Percentiles rank a stretch among this genome's conserved stretches.
phyloP scores from a whole-genome alignment of 2,888 invertebrate species.

The Saturnia japonica region DNA sequence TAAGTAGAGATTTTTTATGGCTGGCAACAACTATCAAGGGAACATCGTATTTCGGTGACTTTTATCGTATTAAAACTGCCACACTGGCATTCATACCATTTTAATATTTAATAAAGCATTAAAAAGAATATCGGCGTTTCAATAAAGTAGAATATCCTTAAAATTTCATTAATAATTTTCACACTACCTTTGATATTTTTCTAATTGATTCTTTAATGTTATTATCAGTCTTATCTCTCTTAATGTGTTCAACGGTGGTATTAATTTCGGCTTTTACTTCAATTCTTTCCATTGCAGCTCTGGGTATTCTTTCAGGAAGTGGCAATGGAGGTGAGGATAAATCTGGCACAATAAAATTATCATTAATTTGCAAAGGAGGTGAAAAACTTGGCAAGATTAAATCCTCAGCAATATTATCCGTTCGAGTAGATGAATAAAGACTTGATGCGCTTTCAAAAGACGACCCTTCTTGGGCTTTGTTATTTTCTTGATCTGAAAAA shows the following conservation, averaged over 20 bases:
- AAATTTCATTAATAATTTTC: conserved; percentile 2
- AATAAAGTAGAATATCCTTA: conserved; percentile 7
- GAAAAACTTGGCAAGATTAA: conserved; percentile 83
- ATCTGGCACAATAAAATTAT: conserved; percentile 73
- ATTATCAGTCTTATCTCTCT: conserved; percentile 78
- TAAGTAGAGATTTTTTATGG: not conserved
- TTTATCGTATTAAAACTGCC: not conserved
- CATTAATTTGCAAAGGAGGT: conserved; percentile 80
- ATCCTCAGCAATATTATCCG: conserved; percentile 86
- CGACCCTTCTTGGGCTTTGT: conserved; percentile 87
- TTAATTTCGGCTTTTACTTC: conserved; percentile 71
- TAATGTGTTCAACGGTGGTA: conserved; percentile 56
- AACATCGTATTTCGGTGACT: not conserved
- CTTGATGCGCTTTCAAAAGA: conserved; percentile 95
- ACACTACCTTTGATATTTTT: conserved; percentile 49
- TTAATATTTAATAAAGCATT: not conserved
- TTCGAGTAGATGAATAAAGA: conserved; percentile 88
- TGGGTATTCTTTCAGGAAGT: conserved; percentile 63
- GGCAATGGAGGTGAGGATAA: conserved; percentile 74
- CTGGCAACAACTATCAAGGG: not conserved
- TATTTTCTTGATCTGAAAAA: conserved; percentile 80
- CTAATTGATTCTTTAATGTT: conserved; percentile 62
- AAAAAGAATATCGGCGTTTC: not conserved
- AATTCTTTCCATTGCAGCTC: conserved; percentile 62
- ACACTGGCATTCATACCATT: not conserved